Percentiles rank a stretch among this genome's conserved stretches.
Conservation (phyloP, 2,113 vertebrate species). For the Hippopotamus amphibius region DNA sequence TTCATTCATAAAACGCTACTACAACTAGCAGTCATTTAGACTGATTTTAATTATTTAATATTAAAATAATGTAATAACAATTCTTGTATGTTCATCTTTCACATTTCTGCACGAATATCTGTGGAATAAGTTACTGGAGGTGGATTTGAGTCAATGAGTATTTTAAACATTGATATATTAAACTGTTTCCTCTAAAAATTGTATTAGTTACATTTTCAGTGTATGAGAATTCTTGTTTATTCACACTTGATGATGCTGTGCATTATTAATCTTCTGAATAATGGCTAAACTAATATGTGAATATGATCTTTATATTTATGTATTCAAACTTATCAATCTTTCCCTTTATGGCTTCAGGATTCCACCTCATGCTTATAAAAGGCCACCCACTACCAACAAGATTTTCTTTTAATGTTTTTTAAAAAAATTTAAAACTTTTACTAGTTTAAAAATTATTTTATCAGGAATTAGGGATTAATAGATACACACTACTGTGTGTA, state of each 20-base stretch:
- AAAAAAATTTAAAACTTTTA: background rate
- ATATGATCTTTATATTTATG: background rate
- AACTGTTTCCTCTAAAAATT: background rate
- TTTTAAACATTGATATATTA: background rate
- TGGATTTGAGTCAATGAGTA: background rate
- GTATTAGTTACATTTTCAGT: background rate
- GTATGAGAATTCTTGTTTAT: background rate
- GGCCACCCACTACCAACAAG: background rate
- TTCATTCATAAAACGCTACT: constrained; percentile 18
- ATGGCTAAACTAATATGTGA: background rate
- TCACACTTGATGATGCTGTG: background rate
- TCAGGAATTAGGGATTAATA: background rate
- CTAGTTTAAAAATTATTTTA: background rate
- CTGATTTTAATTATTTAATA: background rate
- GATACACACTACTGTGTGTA: background rate
- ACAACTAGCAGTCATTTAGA: background rate
- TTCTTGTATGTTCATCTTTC: background rate
- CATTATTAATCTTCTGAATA: constrained; percentile 27
- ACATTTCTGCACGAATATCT: background rate
- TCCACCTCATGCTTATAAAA: constrained; percentile 20
- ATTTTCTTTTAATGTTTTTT: background rate
- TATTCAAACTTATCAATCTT: constrained; percentile 2
- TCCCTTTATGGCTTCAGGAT: background rate
- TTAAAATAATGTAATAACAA: constrained; percentile 26
- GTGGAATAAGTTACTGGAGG: background rate